Evolutionary conservation across 2,888 invertebrate genomes (phyloP).

Genomic region (Metallyticus violacea): DNA sequence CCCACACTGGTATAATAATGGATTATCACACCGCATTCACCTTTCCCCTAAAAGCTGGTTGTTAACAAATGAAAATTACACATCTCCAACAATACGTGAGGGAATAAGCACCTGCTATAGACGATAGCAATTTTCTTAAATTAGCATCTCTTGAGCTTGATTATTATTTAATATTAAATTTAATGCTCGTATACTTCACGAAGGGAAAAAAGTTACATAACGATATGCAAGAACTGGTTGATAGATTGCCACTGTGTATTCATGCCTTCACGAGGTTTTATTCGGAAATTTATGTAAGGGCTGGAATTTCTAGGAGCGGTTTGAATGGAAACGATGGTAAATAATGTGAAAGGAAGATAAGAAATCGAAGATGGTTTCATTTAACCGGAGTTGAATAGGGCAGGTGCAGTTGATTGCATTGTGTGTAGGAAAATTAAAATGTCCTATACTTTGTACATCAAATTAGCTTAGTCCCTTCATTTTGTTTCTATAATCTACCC

Average conservation of each 20-base stretch:
- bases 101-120: background rate
- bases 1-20: background rate
- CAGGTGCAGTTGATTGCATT: background rate
- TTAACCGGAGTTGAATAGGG: background rate
- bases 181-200: background rate
- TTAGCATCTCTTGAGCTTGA: background rate
- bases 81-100: background rate
- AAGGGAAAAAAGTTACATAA: too few species aligned
- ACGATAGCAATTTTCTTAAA: background rate
- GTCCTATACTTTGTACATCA: too few species aligned
- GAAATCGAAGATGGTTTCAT: background rate
- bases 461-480: too few species aligned
- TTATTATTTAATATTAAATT: background rate
- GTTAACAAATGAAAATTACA: background rate
- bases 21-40: background rate
- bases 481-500: too few species aligned
- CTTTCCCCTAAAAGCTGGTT: background rate
- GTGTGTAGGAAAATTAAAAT: background rate
- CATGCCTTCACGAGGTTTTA: background rate
- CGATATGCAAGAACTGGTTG: background rate
- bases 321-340: background rate
- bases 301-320: background rate
- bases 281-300: too few species aligned
- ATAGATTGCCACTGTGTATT: background rate
- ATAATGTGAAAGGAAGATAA: background rate